Evolutionary conservation across 2,113 vertebrate species (phyloP).

Genomic region (Varanus salvator): DNA sequence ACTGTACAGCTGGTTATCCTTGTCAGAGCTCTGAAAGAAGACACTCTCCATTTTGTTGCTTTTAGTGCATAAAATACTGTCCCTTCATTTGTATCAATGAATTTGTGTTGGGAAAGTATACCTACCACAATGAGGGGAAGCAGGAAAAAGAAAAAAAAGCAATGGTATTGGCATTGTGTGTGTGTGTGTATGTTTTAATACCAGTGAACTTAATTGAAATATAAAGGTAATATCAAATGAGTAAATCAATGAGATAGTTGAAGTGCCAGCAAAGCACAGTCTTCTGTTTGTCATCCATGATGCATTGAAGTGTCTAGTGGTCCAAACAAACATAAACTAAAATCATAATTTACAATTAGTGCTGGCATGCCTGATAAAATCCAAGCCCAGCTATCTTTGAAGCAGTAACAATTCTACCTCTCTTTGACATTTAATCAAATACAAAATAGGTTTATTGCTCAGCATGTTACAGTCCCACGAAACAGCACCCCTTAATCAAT

Average conservation of each 20-base stretch:
- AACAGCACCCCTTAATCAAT: not conserved
- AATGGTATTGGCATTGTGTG: not conserved
- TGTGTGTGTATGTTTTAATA: not conserved
- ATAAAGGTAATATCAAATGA: not conserved
- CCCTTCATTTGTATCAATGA: not conserved
- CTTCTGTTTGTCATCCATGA: constrained; percentile 2
- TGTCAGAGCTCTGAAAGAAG: not conserved
- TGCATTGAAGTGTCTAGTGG: not conserved
- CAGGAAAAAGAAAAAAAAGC: rapidly evolving
- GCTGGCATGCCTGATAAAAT: not conserved
- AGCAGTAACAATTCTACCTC: not conserved
- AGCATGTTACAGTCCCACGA: not conserved
- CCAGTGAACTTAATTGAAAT: not conserved
- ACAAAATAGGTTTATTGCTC: not conserved
- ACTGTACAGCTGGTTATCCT: not conserved
- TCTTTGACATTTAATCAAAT: constrained; percentile 15
- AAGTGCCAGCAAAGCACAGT: not conserved
- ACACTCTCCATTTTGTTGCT: not conserved
- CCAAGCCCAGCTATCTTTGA: not conserved
- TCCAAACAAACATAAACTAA: constrained; percentile 28
- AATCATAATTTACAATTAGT: not conserved
- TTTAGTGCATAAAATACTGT: not conserved
- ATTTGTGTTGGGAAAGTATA: not conserved
- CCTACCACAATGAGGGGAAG: not conserved
- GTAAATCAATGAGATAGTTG: not conserved